Evolutionary conservation across 2,113 vertebrate genomes (phyloP), one percentile per base, ranked within the genome.

Genomic region (Myrmecobius fasciatus): DNA sequence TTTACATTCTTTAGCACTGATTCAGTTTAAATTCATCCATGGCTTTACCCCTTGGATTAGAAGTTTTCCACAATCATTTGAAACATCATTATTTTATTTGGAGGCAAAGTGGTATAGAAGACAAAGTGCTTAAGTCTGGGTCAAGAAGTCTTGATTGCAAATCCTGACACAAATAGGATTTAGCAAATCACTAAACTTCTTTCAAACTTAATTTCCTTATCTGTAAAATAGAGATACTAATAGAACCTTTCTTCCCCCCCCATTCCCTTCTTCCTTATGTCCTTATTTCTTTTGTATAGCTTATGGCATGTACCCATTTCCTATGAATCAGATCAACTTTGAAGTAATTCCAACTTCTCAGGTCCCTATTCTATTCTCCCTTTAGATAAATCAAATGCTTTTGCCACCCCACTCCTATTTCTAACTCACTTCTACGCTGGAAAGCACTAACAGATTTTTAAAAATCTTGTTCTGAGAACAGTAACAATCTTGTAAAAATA

Each of bases 1-100:
- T 94, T 94, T 0, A 52, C 90, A 60, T 92, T 24, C n/a, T 90
- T 0, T 83, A 94, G 88, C 92, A 94, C 48, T 96, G 90, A 83
- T 94, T 96, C 52, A 92, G 46, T 93, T 89, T 60, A 10, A 25
- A 90, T 10, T 89, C 54, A 51, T 90, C 24, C 89, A 92, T 49
- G 28, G 3, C 47, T 52, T 52, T 60, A 53, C 25, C 52, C 91
- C 31, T 75, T 31, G 93, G 75, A 60, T 10, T 22, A 92, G 56
- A n/a, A 93, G 75, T 92, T 95, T 47, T 67, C 4, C 22, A 75
- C 22, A 91, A 89, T 90, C 1, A 83, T 56, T 26, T 94, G 75
- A 46, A 20, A 89, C 25, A 95, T 60, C 31, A 83, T 83, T 43
- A n/a, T 75, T 36, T 43, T 83, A 83, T n/a, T 43, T n/a, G 60